phyloP scores from a whole-genome alignment of 2,888 invertebrate species.

The Cosmia trapezina region DNA sequence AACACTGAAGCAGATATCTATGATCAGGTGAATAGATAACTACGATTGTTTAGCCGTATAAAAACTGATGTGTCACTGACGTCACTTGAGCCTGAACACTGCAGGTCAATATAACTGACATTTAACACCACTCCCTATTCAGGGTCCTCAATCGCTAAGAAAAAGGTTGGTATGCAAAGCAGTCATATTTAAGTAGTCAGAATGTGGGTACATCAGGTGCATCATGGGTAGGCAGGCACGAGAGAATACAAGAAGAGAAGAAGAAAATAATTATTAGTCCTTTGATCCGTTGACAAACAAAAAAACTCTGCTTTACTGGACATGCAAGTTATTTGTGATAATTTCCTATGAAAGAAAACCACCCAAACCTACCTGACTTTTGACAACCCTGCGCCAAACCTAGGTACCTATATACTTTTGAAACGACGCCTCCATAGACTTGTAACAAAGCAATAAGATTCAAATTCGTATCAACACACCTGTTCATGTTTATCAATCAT shows the following conservation, averaged over 20 bases:
- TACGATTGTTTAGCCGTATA: neutral
- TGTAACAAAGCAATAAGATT: constrained; percentile 35
- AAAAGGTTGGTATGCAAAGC: neutral
- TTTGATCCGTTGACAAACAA: neutral
- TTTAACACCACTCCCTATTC: constrained; percentile 59
- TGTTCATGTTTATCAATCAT: constrained; percentile 55
- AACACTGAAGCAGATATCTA: too few relatives aligned
- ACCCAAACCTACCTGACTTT: neutral
- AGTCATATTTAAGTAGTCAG: neutral
- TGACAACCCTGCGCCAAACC: constrained; percentile 44
- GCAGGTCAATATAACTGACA: constrained; percentile 74
- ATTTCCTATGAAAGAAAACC: neutral
- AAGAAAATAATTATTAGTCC: neutral
- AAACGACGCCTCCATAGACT: constrained; percentile 2
- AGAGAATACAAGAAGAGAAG: too few relatives aligned
- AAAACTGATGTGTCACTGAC: constrained; percentile 64
- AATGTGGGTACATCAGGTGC: neutral
- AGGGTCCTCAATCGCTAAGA: constrained; percentile 41
- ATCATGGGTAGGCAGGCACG: neutral
- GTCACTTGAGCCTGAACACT: constrained; percentile 71
- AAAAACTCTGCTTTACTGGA: neutral
- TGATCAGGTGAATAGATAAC: too few relatives aligned
- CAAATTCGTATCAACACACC: constrained; percentile 36
- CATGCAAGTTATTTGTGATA: neutral
- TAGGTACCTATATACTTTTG: neutral